Evolutionary conservation across 2,888 invertebrate genomes (phyloP), one percentile per base, ranked within the genome.

Genomic region (Bruchidius siliquastri): DNA sequence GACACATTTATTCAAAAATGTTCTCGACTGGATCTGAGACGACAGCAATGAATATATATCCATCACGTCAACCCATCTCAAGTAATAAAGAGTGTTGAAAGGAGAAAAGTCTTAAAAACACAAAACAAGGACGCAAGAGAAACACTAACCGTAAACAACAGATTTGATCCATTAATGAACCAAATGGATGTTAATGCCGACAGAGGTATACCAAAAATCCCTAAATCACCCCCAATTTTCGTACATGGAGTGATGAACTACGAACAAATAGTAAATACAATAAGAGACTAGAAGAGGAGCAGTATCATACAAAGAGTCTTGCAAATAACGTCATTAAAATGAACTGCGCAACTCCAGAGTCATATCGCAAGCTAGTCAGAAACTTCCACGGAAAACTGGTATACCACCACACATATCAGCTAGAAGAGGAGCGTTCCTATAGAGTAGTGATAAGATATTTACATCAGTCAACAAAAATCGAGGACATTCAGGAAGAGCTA

Each of bases 281-380:
- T 71, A 67, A 30, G 2, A 71, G 66, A 13, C 67, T 67, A 18
- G 32, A 71, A 71, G 67, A 10, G 2, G 67, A 71, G 66, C 71
- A 71, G 21, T 71, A 71, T 67, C 22, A 67, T 1, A 71, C 71
- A 71, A 71, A 71, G 66, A 67, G n/a, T n/a, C 20, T 71, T 8
- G 71, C 67, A 20, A 71, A 71, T 21, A 71, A 67, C 67, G 67
- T 71, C 20, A 22, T 71, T 4, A 71, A 71, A 71, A 71, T 71
- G 18, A 71, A 71, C n/a, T 18, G n/a, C 21, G 21, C 49, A 21
- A 71, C 67, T 13, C 21, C 67, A 8, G 67, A 71, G 0, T 67
- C 66, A 71, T 71, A 71, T 66, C 49, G 71, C n/a, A 71, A 71
- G 21, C 20, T 71, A 67, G 67, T 67, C 22, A 30, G 20, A n/a